Percentiles rank a stretch among this genome's conserved stretches.
phyloP scores from a whole-genome alignment of 2,888 invertebrate genomes.

The Sphecodes monilicornis region DNA sequence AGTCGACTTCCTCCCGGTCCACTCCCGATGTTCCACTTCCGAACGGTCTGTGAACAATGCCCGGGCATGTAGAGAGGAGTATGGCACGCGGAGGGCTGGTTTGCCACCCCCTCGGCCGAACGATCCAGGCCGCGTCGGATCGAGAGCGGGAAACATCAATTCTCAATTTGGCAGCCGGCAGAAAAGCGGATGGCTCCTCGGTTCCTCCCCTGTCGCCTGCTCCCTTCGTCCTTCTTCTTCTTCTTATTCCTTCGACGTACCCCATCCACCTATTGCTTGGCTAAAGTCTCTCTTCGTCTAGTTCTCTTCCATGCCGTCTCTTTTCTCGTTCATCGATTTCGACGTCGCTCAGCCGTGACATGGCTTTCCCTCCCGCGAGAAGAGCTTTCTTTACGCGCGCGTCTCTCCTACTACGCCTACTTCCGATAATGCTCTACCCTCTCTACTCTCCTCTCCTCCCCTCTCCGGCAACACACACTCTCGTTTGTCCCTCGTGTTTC shows the following conservation, averaged over 20 bases:
- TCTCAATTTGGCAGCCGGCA: slow-evolving; percentile 69
- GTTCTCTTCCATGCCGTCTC: slow-evolving; percentile 26
- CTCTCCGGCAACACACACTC: background rate
- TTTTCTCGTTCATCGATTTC: slow-evolving; percentile 62
- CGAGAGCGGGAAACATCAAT: slow-evolving; percentile 67
- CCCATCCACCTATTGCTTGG: background rate
- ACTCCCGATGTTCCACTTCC: slow-evolving; percentile 17
- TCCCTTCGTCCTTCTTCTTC: background rate
- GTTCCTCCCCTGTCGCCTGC: background rate
- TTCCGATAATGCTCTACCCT: background rate
- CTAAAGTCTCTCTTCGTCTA: background rate
- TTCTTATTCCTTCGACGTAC: background rate
- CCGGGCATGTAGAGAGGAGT: slow-evolving; percentile 1
- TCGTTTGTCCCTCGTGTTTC: background rate
- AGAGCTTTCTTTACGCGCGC: slow-evolving; percentile 2
- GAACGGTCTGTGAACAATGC: slow-evolving; percentile 8
- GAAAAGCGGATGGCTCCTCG: slow-evolving; percentile 57
- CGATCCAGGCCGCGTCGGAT: slow-evolving; percentile 28
- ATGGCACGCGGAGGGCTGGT: background rate
- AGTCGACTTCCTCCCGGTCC: slow-evolving; percentile 8
- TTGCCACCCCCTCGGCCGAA: background rate
- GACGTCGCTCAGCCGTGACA: slow-evolving; percentile 65
- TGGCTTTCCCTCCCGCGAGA: slow-evolving; percentile 45
- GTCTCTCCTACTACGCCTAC: background rate
- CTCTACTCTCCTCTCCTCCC: fast-evolving